Conservation (phyloP, 2,113 vertebrate species). For the Malurus melanocephalus region DNA sequence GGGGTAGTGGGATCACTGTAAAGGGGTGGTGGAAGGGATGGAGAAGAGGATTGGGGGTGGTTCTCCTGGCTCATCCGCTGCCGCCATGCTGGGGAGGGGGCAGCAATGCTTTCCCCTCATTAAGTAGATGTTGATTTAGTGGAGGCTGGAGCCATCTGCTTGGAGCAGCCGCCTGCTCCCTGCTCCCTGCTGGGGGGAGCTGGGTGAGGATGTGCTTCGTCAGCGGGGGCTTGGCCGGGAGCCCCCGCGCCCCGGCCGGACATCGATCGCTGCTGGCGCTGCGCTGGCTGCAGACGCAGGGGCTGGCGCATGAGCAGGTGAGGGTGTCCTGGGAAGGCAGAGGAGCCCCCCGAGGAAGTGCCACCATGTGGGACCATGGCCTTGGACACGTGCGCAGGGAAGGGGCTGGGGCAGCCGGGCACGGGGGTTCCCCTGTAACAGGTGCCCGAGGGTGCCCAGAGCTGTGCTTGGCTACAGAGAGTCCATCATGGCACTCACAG, state of each 20-base stretch:
- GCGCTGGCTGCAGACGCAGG: background rate
- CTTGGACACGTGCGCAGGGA: fast-evolving
- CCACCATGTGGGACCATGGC: fast-evolving
- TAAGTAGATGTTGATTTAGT: constrained; percentile 39
- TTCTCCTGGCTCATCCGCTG: background rate
- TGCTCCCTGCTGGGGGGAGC: background rate
- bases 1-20: background rate
- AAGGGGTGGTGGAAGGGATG: background rate
- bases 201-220: constrained; percentile 12
- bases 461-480: too few relatives aligned
- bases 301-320: fast-evolving
- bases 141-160: constrained; percentile 52
- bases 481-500: fast-evolving
- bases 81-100: background rate
- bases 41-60: background rate
- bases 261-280: constrained; percentile 15
- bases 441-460: background rate
- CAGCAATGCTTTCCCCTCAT: constrained; percentile 20
- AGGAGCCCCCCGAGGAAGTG: background rate
- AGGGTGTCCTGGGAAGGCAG: background rate
- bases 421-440: fast-evolving
- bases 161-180: background rate
- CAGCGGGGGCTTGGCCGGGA: constrained; percentile 23
- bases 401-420: fast-evolving
- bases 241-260: background rate